phyloP scores from a whole-genome alignment of 2,113 vertebrate species.

The Hippocampus guttulatus region DNA sequence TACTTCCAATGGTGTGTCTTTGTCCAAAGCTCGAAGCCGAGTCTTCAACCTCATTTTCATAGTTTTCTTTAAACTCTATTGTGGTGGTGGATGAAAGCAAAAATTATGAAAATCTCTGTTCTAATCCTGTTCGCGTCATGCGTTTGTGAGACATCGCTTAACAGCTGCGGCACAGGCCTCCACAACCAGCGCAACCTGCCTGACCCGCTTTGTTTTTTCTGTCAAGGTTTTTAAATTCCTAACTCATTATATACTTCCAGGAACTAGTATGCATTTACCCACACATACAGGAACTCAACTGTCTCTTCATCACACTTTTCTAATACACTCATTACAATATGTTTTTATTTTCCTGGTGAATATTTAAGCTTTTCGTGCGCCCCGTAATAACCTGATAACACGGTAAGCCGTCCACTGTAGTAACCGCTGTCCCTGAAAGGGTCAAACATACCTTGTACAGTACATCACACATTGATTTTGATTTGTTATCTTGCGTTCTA shows the following conservation, averaged over 20 bases:
- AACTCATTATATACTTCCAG: not conserved
- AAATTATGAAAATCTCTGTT: not conserved
- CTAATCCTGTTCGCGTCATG: not conserved
- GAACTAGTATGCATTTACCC: conserved; percentile 7
- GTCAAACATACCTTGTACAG: not conserved
- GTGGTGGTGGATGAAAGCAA: not conserved
- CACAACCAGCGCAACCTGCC: conserved; percentile 31
- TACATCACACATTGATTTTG: not conserved
- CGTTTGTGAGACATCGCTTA: not conserved
- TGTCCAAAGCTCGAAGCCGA: not conserved
- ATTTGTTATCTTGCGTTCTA: not conserved
- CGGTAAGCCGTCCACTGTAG: too few relatives aligned
- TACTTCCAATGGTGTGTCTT: not conserved
- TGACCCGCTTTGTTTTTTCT: conserved; percentile 31
- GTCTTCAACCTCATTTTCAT: not conserved
- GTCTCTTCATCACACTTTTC: not conserved
- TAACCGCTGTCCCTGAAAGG: too few relatives aligned
- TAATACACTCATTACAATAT: not conserved
- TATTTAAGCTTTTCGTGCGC: too few relatives aligned
- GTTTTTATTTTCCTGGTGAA: not conserved
- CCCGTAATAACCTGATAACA: too few relatives aligned
- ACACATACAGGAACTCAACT: not conserved
- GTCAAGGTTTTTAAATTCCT: conserved; percentile 36
- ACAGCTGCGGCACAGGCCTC: conserved; percentile 1
- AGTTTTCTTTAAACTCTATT: too few relatives aligned